Evolutionary conservation across 1,140 invertebrate genomes (phyloP), one percentile per base, ranked within the genome.

Genomic region (Cataglyphis hispanica): DNA sequence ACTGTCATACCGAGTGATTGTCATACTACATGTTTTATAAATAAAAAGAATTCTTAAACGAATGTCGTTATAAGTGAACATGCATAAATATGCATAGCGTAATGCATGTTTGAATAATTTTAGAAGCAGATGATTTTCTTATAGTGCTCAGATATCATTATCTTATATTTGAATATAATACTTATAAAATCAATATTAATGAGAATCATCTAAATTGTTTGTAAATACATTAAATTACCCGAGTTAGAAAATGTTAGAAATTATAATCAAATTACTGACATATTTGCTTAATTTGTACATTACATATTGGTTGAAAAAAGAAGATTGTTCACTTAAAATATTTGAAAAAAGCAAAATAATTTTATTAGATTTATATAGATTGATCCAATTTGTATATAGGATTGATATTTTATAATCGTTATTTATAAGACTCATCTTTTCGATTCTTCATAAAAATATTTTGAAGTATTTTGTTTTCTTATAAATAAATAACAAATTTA

Each of bases 341-440:
- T 4, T 19, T 0, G 6, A 19, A 19, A 50, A 50, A 50, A 19
- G 16, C 16, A 50, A 58, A 74, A 1, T 58, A 8, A 72, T 72
- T 53, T n/a, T 34, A 72, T 72, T 31, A 72, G 11, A 8, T 56
- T 72, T 72, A 56, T 22, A 8, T 56, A 72, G 0, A 22, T 58
- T 58, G 19, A 53, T 19, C 6, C 40, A 43, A 43, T 43, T 43
- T 43, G 4, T 43, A 1, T 43, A 10, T 19, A 19, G 5, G 16
- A 19, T 16, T 19, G 13, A 16, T 58, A 58, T 58, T 58, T 22
- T 22, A n/a, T 22, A 2, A 58, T 8, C 8, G 8, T 58, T 22
- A 56, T n/a, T 56, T 3, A 31, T n/a, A n/a, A n/a, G 5, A 58
- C 3, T 7, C 22, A 7, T 58, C 10, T 58, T n/a, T 8, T 58